Conservation (phyloP, 2,797 vertebrate species). For the Triplophysa bombifrons region DNA sequence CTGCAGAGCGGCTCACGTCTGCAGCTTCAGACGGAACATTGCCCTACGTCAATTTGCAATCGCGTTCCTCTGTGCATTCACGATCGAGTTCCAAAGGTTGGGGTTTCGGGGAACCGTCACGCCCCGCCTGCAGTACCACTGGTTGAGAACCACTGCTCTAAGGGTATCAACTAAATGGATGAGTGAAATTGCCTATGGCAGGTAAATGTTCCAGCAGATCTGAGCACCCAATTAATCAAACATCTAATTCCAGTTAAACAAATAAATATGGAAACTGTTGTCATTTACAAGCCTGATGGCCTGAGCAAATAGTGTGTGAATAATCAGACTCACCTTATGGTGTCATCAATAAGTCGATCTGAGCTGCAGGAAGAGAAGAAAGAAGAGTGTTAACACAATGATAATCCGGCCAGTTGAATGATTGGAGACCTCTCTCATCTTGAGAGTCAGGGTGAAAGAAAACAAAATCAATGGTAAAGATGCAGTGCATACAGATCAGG, state of each 20-base stretch:
- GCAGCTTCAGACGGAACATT: too few relatives aligned
- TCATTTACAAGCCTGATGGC: neutral
- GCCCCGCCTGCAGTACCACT: too few relatives aligned
- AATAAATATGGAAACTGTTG: neutral
- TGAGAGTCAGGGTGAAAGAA: constrained; percentile 34
- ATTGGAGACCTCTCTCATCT: neutral
- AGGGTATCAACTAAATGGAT: constrained; percentile 47
- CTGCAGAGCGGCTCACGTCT: too few relatives aligned
- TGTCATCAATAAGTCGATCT: constrained; percentile 97
- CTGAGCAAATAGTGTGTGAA: constrained; percentile 1
- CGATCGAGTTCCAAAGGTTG: too few relatives aligned
- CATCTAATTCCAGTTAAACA: neutral
- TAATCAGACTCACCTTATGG: constrained; percentile 88
- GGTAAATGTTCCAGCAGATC: constrained; percentile 32
- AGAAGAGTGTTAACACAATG: constrained; percentile 44
- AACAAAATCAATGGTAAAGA: constrained; percentile 27
- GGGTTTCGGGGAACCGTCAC: too few relatives aligned
- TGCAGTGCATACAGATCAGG: constrained; percentile 38
- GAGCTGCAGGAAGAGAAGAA: constrained; percentile 75
- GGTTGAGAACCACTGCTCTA: constrained; percentile 16
- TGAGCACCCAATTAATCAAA: constrained; percentile 12
- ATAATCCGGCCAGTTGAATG: constrained; percentile 19
- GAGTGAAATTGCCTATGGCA: constrained; percentile 26
- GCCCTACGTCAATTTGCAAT: too few relatives aligned
- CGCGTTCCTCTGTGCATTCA: too few relatives aligned